Base-by-base conservation (phyloP, 2,888 invertebrate genomes). In the Sylvicola fuscatus region DNA sequence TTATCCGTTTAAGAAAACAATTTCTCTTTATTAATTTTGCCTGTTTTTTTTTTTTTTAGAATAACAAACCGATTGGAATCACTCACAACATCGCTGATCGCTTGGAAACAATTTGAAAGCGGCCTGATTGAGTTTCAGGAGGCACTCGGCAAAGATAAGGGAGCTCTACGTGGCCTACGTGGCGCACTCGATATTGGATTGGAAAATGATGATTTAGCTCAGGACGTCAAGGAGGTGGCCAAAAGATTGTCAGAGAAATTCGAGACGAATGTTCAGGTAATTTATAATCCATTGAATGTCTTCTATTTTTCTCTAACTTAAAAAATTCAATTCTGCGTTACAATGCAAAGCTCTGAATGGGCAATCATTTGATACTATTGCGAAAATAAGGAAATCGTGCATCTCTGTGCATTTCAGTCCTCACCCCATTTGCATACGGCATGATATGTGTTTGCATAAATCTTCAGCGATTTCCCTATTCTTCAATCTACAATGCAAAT, bases 91-190 rank as follows among this genome's bases (percentile, higher is more conserved):
- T 72, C 80, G 10, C 65, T 78, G 33, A 65, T 68, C 44, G 71
- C 72, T 21, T 80, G 79, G 79, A 68, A 72, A 37, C 77, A 81
- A 51, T 72, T 83, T 59, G 80, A 80, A 51, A 65, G 66, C 39
- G 75, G 82, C 8, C 60, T 83, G 37, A 70, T 73, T 12, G 81
- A 82, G 52, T 67, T 84, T 41, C 77, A 80, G 48, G 70, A 72
- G 35, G 81, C 79, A 17, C 56, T 84, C 35, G 68, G 73, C 21
- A 74, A 78, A 43, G 84, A 84, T 54, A 52, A 57, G 32, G 59
- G 59, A 39, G 57, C 59, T 7, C 42, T 59, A 1, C 52, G 53
- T 38, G 58, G 58, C 2, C 41, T 59, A 6, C 58, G 57, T 38
- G 59, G 59, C 21, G 59, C 57, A 0, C 39, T 59, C 21, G 52